Conservation (phyloP, 2,888 invertebrate species). For the Arenicola marina region DNA sequence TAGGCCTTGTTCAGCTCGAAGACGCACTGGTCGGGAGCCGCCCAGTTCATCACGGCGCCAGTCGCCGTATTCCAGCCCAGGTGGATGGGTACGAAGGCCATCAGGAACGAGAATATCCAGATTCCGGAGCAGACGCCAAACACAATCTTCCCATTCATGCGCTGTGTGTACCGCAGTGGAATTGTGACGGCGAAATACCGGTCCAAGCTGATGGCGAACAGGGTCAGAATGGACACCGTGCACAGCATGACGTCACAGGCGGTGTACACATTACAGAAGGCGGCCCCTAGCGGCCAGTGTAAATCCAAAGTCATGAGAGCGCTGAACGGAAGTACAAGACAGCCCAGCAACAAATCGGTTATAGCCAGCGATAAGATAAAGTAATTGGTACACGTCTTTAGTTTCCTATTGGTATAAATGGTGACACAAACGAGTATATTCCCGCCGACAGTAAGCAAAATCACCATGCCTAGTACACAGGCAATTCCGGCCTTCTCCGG, state of each 20-base stretch:
- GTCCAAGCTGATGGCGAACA: conserved; percentile 35
- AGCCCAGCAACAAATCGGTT: conserved; percentile 32
- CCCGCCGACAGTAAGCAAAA: conserved; percentile 28
- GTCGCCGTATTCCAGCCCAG: conserved; percentile 34
- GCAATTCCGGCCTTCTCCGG: conserved; percentile 23
- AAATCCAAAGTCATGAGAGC: conserved; percentile 25
- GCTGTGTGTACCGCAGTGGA: conserved; percentile 30
- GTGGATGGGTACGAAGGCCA: conserved; percentile 37
- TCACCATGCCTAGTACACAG: conserved; percentile 19
- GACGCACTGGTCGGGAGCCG: conserved; percentile 19
- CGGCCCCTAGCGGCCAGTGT: conserved; percentile 32
- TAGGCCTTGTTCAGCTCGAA: conserved; percentile 32
- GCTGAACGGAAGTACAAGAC: conserved; percentile 32
- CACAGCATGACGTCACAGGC: conserved; percentile 36
- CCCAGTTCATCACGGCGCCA: conserved; percentile 25
- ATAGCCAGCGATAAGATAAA: conserved; percentile 30
- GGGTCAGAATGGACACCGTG: conserved; percentile 34
- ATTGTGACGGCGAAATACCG: conserved; percentile 31
- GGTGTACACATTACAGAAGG: conserved; percentile 33
- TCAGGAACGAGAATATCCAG: conserved; percentile 32
- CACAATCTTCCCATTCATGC: conserved; percentile 20
- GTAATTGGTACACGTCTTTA: conserved; percentile 30
- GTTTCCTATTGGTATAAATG: conserved; percentile 21
- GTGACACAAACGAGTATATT: conserved; percentile 35
- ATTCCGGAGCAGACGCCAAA: conserved; percentile 25